Evolutionary conservation across 2,888 invertebrate species (phyloP).

Genomic region (Drosophila quinaria): DNA sequence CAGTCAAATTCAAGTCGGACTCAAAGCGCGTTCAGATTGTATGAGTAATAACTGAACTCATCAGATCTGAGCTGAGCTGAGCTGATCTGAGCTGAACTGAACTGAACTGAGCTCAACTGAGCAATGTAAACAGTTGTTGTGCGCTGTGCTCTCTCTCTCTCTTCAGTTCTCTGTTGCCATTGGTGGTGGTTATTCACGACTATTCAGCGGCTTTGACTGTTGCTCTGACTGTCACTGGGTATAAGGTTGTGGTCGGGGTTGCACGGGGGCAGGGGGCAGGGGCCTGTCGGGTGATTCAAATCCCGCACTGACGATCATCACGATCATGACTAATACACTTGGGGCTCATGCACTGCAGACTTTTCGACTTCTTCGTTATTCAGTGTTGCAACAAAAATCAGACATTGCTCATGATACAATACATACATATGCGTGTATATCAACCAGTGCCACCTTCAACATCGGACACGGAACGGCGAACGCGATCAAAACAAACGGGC

Average conservation of each 20-base stretch:
- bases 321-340: conserved; percentile 70
- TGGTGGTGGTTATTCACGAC: conserved; percentile 53
- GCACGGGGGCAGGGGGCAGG: too few relatives aligned
- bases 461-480: conserved; percentile 6
- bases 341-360: conserved; percentile 45
- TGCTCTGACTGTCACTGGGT: not conserved
- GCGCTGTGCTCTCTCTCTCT: conserved; percentile 15
- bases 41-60: conserved; percentile 52
- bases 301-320: conserved; percentile 43
- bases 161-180: conserved; percentile 8
- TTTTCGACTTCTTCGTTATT: conserved; percentile 13
- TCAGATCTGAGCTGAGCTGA: conserved; percentile 24
- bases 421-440: too few relatives aligned
- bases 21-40: conserved; percentile 24
- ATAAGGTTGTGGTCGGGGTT: conserved; percentile 11
- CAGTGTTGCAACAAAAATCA: conserved; percentile 19
- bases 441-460: conserved; percentile 12
- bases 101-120: conserved; percentile 25
- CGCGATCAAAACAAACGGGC: conserved; percentile 55
- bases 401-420: conserved; percentile 17
- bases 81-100: conserved; percentile 12
- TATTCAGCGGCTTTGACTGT: conserved; percentile 22
- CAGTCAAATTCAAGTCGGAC: not conserved
- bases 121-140: conserved; percentile 67
- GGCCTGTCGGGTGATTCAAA: conserved; percentile 68